Evolutionary conservation across 2,888 invertebrate genomes (phyloP).

Genomic region (Oligia fasciuncula): DNA sequence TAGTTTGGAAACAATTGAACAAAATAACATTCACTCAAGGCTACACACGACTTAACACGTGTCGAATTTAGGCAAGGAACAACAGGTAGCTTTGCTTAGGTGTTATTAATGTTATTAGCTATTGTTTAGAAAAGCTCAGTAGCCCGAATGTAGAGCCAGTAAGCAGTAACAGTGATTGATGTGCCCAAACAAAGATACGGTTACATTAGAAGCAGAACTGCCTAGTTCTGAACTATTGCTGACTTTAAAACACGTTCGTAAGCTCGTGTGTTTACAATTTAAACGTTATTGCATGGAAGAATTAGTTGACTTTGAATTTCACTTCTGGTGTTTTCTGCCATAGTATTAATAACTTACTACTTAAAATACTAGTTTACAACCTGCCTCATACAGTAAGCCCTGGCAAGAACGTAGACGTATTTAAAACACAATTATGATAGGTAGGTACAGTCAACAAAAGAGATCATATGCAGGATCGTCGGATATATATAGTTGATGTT

Average conservation of each 20-base stretch:
- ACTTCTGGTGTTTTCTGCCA: background rate
- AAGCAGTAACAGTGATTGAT: constrained; percentile 69
- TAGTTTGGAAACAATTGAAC: constrained; percentile 39
- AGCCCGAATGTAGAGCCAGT: constrained; percentile 13
- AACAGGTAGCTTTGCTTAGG: constrained; percentile 39
- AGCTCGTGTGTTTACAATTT: constrained; percentile 14
- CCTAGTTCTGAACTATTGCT: constrained; percentile 50
- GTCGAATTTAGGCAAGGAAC: constrained; percentile 41
- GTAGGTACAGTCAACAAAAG: too few relatives aligned
- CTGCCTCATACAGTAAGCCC: too few relatives aligned
- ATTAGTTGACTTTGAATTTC: constrained; percentile 1
- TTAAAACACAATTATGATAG: background rate
- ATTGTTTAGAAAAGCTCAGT: constrained; percentile 72
- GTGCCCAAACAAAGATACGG: constrained; percentile 72
- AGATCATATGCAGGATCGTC: too few relatives aligned
- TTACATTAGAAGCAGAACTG: constrained; percentile 59
- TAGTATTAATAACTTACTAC: background rate
- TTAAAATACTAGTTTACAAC: background rate
- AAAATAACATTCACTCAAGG: constrained; percentile 37
- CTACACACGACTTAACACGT: constrained; percentile 52
- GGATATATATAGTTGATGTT: too few relatives aligned
- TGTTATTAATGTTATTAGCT: constrained; percentile 53
- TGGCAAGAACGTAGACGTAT: background rate
- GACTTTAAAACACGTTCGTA: constrained; percentile 29
- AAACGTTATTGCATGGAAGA: constrained; percentile 14